Base-by-base conservation (phyloP, 2,888 invertebrate genomes). In the Athetis lepigone region DNA sequence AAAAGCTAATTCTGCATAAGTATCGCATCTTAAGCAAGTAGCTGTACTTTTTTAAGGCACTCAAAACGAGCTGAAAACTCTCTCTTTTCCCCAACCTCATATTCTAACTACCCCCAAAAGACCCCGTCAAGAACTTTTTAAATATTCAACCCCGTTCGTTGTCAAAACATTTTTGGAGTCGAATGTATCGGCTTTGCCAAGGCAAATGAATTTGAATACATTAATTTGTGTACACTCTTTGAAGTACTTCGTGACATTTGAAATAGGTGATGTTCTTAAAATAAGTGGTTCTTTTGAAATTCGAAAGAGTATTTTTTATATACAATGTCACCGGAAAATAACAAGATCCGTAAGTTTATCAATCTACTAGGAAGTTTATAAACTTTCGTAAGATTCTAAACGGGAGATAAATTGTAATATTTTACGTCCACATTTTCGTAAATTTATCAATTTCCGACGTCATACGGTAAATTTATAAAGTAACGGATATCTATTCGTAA, bases 181-280 rank as follows among this genome's bases (percentile, higher is more conserved):
- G 0, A 27, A 49, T 36, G n/a, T 47, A 69, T 69, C 42, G 42
- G 39, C 51, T 29, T 27, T 45, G 55, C 43, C 52, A 49, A 47
- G 23, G 43, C 40, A 56, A 75, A 70, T 62, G 61, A 61, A 70
- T 70, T 61, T 78, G 70, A 65, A 75, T 78, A 75, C 55, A 59
- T 75, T 78, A 78, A 75, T 59, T 57, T 51, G n/a, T 36, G 25
- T 75, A 78, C 8, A 21, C 19, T 13, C 8, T 42, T 13, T 21
- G 6, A 23, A 78, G 52, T 75, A 19, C 33, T 5, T 78, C 55
- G 33, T 49, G 27, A 52, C 62, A 61, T 69, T 55, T 46, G 42
- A 74, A 23, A 29, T 23, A 4, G 13, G 1, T 11, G 8, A 33
- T 27, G 0, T 43, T n/a, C n/a, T n/a, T n/a, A 29, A 65, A 49